Evolutionary conservation across 2,888 invertebrate genomes (phyloP), one percentile per base, ranked within the genome.

Genomic region (Drosophila kuntzei): DNA sequence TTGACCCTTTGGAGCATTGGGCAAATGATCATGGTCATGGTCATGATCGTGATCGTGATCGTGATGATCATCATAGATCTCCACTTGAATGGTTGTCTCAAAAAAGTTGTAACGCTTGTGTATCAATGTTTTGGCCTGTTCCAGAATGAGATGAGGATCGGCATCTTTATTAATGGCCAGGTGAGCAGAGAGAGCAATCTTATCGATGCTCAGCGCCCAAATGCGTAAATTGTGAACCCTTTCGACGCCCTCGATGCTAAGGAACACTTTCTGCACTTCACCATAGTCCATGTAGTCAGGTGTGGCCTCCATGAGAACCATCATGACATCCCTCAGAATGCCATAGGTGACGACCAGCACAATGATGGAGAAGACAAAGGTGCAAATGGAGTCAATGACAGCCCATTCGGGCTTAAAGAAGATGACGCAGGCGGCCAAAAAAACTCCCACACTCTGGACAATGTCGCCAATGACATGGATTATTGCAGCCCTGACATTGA

Each of bases 181-280:
- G 47, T 86, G 85, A 3, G 89, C 85, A 2, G 89, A 78, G 12
- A 89, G 55, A 0, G 85, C 85, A 0, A 88, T 29, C 16, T 83
- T 89, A 20, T 74, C 74, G 12, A 86, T 36, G 34, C 83, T 88
- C 18, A 86, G 7, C 0, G 85, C 85, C 85, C 85, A 86, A 16
- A 86, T 86, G 14, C 85, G 74, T 9, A 86, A 53, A 55, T 89
- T 86, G 41, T 86, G 89, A 0, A 86, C 89, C n/a, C 86, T 77
- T 18, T 60, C 44, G 0, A 86, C 89, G 1, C 85, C 85, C 0
- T 80, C 67, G 34, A 86, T 86, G 50, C 66, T 68, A 4, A 88
- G 66, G 32, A 86, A 89, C 1, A 63, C 54, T 3, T 49, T 46
- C 39, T 74, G 73, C 12, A 86, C 88, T 12, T 80, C 78, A 7